phyloP scores from a whole-genome alignment of 2,888 invertebrate genomes.

The Drosophila pegasa region DNA sequence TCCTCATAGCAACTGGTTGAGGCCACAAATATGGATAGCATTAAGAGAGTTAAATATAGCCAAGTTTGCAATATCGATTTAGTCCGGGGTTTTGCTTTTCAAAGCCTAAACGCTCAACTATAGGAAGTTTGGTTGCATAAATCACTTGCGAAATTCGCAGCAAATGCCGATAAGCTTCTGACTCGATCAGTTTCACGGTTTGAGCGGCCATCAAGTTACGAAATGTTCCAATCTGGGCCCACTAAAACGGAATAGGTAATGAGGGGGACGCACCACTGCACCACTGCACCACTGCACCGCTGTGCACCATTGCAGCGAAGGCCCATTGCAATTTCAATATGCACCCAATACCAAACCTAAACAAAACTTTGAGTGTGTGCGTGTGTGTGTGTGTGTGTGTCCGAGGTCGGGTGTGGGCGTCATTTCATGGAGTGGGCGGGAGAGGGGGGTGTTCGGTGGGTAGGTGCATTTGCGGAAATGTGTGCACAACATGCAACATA shows the following conservation, averaged over 20 bases:
- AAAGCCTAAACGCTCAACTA: not conserved
- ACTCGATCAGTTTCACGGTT: constrained; percentile 46
- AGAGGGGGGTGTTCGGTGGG: not conserved
- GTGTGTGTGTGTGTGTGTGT: constrained; percentile 25
- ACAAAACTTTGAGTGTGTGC: constrained; percentile 62
- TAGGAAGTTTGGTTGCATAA: constrained; percentile 29
- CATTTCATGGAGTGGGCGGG: not conserved
- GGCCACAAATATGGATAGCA: not conserved
- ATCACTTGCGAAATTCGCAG: constrained; percentile 40
- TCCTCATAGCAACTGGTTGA: not conserved
- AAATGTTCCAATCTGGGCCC: constrained; percentile 63
- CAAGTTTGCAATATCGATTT: not conserved
- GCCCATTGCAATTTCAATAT: constrained; percentile 56
- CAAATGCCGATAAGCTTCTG: constrained; percentile 35
- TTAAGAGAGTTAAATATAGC: not conserved
- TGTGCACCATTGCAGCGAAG: constrained; percentile 16
- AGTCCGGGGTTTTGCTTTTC: not conserved
- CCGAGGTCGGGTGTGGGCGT: constrained; percentile 40
- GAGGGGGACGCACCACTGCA: constrained; percentile 21
- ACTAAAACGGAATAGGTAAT: constrained; percentile 59
- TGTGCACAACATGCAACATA: constrained; percentile 80
- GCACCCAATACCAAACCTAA: constrained; percentile 34
- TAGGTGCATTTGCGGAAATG: constrained; percentile 77
- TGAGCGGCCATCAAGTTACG: constrained; percentile 30
- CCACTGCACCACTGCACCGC: not conserved